Base-by-base conservation (phyloP, 2,888 invertebrate species). In the Teleogryllus oceanicus region DNA sequence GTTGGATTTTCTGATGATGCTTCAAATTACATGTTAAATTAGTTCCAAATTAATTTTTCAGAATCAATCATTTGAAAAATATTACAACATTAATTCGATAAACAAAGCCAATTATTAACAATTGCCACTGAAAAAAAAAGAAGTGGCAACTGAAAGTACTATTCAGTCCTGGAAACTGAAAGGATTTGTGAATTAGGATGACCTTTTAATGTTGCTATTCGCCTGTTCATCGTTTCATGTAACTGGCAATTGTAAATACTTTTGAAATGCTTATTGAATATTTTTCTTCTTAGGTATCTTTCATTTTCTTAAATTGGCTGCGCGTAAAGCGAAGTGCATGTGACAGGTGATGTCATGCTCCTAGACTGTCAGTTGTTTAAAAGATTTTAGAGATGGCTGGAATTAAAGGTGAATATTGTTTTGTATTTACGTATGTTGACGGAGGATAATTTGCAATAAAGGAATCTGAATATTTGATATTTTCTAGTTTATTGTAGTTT, bases 321-420 rank as follows among this genome's bases (percentile, higher is more conserved):
- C 16, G 16, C 62, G 62, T 13, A 62, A 18, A 18, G 62, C n/a
- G 62, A 62, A 62, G 62, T 62, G n/a, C 62, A 62, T 62, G n/a
- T 62, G 62, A 62, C 62, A 62, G 13, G 62, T 79, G 79, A 79
- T 75, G 79, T 79, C 75, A 79, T 62, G 62, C 74, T 20, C 49
- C 11, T 74, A 21, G 11, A 11, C 20, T 37, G 50, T 80, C 77
- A 74, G 78, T 62, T 80, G 80, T 80, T 79, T 77, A 20, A 18
- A 49, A 49, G 77, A 74, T 77, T 81, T 81, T 78, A 77, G 80
- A 78, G 81, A 87, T 87, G 87, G 87, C 86, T 83, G 87, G 87
- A 83, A 86, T 87, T 82, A 87, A 87, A 87, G 87, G 87, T 87
- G 85, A 84, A 83, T 85, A 80, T 81, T 81, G 78, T 76, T 13